Percentiles rank a stretch among this genome's conserved stretches.
Conservation (phyloP, 53 echinoderm and acorn worm species). For the Hippasteria phrygiana region DNA sequence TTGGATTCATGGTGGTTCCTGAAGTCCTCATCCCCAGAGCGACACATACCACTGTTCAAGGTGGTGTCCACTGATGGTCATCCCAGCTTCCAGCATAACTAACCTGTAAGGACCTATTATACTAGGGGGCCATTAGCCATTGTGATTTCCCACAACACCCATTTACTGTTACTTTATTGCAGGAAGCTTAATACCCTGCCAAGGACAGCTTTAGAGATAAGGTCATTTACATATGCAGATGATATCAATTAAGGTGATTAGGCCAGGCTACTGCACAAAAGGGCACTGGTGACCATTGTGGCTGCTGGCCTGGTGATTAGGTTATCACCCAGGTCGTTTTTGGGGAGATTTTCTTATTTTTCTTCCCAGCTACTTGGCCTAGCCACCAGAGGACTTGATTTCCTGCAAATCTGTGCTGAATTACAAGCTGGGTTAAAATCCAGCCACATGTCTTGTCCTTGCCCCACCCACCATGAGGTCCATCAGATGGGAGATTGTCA, state of each 20-base stretch:
- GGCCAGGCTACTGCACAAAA: constrained; percentile 36
- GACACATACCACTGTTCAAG: too few species aligned
- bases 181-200: constrained; percentile 54
- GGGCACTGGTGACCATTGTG: constrained; percentile 24
- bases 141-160: not conserved
- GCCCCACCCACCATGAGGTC: not conserved
- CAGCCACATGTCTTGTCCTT: constrained; percentile 1
- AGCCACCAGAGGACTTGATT: not conserved
- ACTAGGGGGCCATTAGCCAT: constrained; percentile 2
- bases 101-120: not conserved
- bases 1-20: not conserved
- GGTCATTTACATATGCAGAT: constrained; percentile 96
- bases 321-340: constrained; percentile 24
- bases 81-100: not conserved
- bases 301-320: constrained; percentile 11
- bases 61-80: too few species aligned
- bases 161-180: constrained; percentile 47
- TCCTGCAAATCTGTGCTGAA: constrained; percentile 32
- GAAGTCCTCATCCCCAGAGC: too few species aligned
- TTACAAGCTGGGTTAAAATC: not conserved
- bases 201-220: constrained; percentile 75
- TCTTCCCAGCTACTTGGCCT: not conserved
- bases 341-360: not conserved
- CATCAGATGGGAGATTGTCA: not conserved
- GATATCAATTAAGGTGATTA: constrained; percentile 82